These are phyloP conservation scores for Melangyna quadrimaculata DNA, from an alignment of 2,888 invertebrate genomes.

Conservation along the genomic window DNA sequence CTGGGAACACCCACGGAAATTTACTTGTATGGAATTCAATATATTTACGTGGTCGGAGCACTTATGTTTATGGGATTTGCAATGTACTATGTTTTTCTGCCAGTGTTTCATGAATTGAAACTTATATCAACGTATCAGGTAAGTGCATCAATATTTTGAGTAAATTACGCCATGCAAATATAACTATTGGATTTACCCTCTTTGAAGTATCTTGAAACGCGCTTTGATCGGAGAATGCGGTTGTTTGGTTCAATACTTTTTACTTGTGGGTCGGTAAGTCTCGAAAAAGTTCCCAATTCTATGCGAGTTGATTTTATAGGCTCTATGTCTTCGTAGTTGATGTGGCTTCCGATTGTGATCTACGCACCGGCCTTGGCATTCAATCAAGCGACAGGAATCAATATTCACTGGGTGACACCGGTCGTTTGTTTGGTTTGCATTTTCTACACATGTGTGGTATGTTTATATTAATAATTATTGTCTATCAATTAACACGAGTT, in stretches of 20 bases:
- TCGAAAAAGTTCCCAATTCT: slow-evolving; percentile 5
- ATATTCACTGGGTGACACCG: slow-evolving; percentile 88
- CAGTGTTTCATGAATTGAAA: slow-evolving; percentile 87
- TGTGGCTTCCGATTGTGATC: slow-evolving; percentile 88
- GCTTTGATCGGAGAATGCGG: slow-evolving; percentile 85
- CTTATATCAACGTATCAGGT: slow-evolving; percentile 90
- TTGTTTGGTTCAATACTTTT: slow-evolving; percentile 86
- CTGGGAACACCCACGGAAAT: slow-evolving; percentile 90
- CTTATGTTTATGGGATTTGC: slow-evolving; percentile 83
- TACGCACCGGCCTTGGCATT: slow-evolving; percentile 88
- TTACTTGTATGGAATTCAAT: slow-evolving; percentile 89
- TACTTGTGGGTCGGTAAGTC: slow-evolving; percentile 85
- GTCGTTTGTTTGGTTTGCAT: slow-evolving; percentile 89
- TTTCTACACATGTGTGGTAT: slow-evolving; percentile 89
- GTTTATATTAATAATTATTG: no score
- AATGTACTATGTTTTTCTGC: slow-evolving; percentile 85
- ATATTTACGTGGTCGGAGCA: slow-evolving; percentile 85
- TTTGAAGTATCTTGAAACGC: slow-evolving; percentile 85
- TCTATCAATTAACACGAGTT: background rate
- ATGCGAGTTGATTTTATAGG: slow-evolving; percentile 53
- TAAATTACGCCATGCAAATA: background rate
- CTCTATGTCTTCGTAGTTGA: slow-evolving; percentile 81
- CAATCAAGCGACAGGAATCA: slow-evolving; percentile 90
- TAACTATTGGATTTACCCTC: background rate
- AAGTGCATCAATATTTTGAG: slow-evolving; percentile 57